A percentile compares a stretch with the other conserved stretches of the same genome.
Conservation (phyloP, 2,888 invertebrate species). For the Harmothoe impar region DNA sequence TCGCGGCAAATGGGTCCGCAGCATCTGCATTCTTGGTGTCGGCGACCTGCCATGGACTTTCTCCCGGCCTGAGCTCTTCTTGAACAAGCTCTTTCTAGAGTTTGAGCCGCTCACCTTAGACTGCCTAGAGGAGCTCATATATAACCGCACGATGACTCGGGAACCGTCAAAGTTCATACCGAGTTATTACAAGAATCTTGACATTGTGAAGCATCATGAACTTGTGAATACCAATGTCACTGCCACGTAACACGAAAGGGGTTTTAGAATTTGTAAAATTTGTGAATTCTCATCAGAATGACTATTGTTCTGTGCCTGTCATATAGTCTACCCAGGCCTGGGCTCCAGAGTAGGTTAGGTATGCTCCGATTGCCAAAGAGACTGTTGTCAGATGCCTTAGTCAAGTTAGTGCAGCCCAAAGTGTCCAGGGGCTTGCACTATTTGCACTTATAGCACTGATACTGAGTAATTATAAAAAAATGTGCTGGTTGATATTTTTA, state of each 20-base stretch:
- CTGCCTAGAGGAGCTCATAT: slow-evolving; percentile 69
- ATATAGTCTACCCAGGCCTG: no score
- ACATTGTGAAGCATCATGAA: slow-evolving; percentile 63
- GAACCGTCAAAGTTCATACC: slow-evolving; percentile 37
- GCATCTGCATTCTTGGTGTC: slow-evolving; percentile 79
- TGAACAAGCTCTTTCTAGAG: slow-evolving; percentile 76
- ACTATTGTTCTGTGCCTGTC: no score
- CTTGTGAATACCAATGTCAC: not conserved
- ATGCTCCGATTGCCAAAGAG: no score
- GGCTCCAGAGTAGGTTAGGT: no score
- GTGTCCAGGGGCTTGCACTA: no score
- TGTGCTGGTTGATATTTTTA: no score
- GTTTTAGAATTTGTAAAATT: no score
- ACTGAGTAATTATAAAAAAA: no score
- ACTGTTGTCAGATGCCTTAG: no score
- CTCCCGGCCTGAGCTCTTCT: slow-evolving; percentile 76
- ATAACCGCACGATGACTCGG: slow-evolving; percentile 63
- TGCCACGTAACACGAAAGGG: not conserved
- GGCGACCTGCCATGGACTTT: slow-evolving; percentile 74
- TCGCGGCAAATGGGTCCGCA: slow-evolving; percentile 75
- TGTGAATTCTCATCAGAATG: no score
- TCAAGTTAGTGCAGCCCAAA: no score
- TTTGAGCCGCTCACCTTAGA: slow-evolving; percentile 67
- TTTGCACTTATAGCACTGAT: no score
- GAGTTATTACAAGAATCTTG: slow-evolving; percentile 65